These are phyloP conservation scores for Bovichtus diacanthus DNA, from an alignment of 2,797 vertebrate species.

Conservation along the genomic window DNA sequence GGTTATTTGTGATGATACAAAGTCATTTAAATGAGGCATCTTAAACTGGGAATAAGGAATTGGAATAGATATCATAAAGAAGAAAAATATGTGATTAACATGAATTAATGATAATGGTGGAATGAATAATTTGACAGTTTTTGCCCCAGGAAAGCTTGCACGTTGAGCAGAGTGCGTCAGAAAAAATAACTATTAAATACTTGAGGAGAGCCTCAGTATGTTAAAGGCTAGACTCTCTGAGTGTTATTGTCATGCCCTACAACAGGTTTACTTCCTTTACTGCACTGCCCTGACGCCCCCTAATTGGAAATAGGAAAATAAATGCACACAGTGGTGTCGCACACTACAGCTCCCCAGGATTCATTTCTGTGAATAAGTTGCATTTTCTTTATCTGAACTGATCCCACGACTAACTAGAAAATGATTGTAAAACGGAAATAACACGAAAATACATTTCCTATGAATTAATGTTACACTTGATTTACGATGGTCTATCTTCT, in stretches of 20 bases:
- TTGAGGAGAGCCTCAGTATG: conserved; percentile 18
- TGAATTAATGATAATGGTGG: conserved; percentile 53
- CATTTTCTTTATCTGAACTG: not conserved
- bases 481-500: not conserved
- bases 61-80: conserved; percentile 13
- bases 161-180: conserved; percentile 30
- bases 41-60: conserved; percentile 21
- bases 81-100: conserved; percentile 48
- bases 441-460: not conserved
- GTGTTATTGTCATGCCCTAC: conserved; percentile 16
- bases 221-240: conserved; percentile 46
- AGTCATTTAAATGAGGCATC: not conserved
- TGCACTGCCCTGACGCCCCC: not conserved
- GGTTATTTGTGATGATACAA: not conserved
- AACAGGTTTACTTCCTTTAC: conserved; percentile 28
- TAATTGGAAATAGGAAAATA: conserved; percentile 30
- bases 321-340: not conserved
- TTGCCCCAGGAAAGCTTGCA: conserved; percentile 47
- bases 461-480: not conserved
- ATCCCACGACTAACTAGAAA: not conserved
- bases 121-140: conserved; percentile 65
- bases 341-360: not conserved
- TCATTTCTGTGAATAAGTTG: not conserved
- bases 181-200: conserved; percentile 43
- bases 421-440: not conserved